Base-by-base conservation (phyloP, 2,888 invertebrate genomes). In the Limulus polyphemus region DNA sequence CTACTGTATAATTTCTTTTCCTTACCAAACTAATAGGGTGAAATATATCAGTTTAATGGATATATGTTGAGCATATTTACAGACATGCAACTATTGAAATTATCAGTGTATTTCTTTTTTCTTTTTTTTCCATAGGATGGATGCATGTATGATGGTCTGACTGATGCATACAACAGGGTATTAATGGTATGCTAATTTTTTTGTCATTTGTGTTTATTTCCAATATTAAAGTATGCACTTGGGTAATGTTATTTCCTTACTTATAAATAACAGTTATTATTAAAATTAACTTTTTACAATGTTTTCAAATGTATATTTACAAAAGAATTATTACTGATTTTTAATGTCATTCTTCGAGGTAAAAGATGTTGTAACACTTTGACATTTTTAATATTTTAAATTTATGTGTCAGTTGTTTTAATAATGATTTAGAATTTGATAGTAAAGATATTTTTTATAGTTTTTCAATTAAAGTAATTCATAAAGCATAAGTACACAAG, bases 101-200 rank as follows among this genome's bases (percentile, higher is more conserved):
- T 3, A 32, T 32, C 32, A 32, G 7, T 5, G 7, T 32, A 32
- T 32, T 32, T 32, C 32, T 32, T 32, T 32, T 52, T 52, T 2
- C n/a, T n/a, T n/a, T n/a, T n/a, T n/a, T n/a, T n/a, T n/a, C 47
- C 13, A 32, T 16, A 48, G 46, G 99, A 99, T 80, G 97, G 95
- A 14, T 92, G 99, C 70, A 89, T 95, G 1, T 84, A 83, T 74
- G 99, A 99, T 78, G 99, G 98, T 0, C 75, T 99, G 16, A 93
- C 91, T 55, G 99, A 99, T 80, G 98, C 49, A 10, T 57, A 57
- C 16, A 16, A 49, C 14, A 47, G 16, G 49, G 16, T 57, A 16
- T 11, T 14, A 55, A 17, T 16, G 12, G 16, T 55, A 16, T 55
- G 55, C 3, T 55, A 55, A n/a, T 14, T 55, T 2, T 55, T 13